phyloP scores from a whole-genome alignment of 2,888 invertebrate species.

The Scaptodrosophila latifasciaeformis region DNA sequence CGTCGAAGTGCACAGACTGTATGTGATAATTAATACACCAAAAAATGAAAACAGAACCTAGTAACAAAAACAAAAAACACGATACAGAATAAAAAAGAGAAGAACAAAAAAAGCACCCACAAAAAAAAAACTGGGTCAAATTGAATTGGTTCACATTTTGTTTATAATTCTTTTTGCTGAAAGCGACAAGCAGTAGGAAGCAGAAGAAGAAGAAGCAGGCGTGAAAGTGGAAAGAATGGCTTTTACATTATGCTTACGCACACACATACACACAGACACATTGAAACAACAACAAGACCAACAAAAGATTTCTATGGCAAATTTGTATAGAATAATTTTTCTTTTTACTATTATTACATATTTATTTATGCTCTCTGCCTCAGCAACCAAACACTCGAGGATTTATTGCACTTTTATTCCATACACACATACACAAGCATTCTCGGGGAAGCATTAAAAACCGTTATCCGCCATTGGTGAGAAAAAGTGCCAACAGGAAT shows the following conservation, averaged over 20 bases:
- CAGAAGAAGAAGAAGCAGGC: constrained; percentile 13
- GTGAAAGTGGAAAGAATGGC: too few species aligned
- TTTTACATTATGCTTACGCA: constrained; percentile 12
- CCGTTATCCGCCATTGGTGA: constrained; percentile 28
- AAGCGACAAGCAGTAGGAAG: constrained; percentile 14
- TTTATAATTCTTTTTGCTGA: constrained; percentile 35
- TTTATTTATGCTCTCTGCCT: constrained; percentile 35
- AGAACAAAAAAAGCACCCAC: constrained; percentile 6
- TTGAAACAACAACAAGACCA: constrained; percentile 11
- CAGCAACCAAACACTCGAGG: constrained; percentile 34
- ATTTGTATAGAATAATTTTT: constrained; percentile 27
- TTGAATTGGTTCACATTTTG: constrained; percentile 52
- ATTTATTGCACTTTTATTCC: constrained; percentile 66
- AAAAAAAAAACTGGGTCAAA: constrained; percentile 50
- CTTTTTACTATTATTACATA: constrained; percentile 15
- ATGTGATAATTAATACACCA: constrained; percentile 58
- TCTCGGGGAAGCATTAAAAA: constrained; percentile 16
- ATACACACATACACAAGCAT: constrained; percentile 6
- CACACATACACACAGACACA: constrained; percentile 27
- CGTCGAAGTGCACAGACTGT: constrained; percentile 39
- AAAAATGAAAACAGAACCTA: constrained; percentile 11
- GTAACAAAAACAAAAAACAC: constrained; percentile 1
- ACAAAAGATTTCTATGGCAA: constrained; percentile 40
- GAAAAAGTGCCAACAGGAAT: background rate
- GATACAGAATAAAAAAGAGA: background rate